phyloP scores from a whole-genome alignment of 1,140 invertebrate species.

The Orchestia grillus region DNA sequence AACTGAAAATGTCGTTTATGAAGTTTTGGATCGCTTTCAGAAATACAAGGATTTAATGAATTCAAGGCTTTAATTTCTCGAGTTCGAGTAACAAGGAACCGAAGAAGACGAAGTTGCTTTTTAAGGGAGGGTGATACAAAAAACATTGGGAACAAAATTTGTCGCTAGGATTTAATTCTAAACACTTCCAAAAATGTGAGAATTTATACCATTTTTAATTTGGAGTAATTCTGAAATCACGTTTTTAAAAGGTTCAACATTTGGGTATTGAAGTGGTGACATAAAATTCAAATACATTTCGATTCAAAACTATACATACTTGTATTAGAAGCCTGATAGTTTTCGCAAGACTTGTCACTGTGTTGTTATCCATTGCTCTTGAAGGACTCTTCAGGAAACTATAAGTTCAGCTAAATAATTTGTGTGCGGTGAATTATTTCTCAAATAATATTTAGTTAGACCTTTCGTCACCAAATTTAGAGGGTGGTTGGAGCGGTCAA shows the following conservation, averaged over 20 bases:
- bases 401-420: background rate
- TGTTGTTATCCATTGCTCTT: background rate
- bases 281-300: background rate
- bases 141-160: background rate
- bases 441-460: background rate
- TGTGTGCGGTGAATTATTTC: background rate
- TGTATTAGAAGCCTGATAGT: no score
- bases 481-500: background rate
- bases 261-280: background rate
- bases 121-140: background rate
- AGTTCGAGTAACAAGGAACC: background rate
- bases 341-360: no score
- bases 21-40: background rate
- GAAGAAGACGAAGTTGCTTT: background rate
- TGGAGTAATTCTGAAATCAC: background rate
- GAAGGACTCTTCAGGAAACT: background rate
- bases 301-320: background rate
- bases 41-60: background rate
- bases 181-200: background rate
- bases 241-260: background rate
- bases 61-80: background rate
- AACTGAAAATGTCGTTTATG: background rate
- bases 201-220: background rate
- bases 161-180: background rate
- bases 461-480: background rate